These are phyloP conservation scores for Rhinophrynus dorsalis DNA, from an alignment of 2,797 vertebrate genomes.

Conservation along the genomic window DNA sequence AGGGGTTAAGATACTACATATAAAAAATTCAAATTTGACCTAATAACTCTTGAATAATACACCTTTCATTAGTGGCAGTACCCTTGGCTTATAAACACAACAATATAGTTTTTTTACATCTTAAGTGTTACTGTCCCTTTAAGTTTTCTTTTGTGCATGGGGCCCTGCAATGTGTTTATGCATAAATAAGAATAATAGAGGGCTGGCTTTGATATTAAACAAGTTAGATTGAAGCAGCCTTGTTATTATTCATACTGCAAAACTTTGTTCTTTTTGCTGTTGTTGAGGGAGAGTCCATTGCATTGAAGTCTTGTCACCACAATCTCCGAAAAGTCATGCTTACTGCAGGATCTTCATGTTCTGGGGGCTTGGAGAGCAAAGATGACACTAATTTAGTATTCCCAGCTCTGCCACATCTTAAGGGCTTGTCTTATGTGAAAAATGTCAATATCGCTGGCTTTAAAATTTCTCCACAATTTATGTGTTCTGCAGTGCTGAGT, in stretches of 20 bases:
- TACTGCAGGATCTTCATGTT: not conserved
- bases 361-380: not conserved
- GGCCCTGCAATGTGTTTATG: too few relatives aligned
- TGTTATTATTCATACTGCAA: conserved; percentile 4
- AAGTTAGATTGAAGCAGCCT: conserved; percentile 3
- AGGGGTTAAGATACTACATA: too few relatives aligned
- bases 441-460: conserved; percentile 31
- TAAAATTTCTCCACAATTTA: conserved; percentile 17
- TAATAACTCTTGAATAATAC: too few relatives aligned
- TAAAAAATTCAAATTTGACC: too few relatives aligned
- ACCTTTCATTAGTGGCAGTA: too few relatives aligned
- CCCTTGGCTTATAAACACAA: too few relatives aligned
- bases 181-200: conserved; percentile 14
- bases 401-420: conserved; percentile 12
- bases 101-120: too few relatives aligned
- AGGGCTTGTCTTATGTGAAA: conserved; percentile 29
- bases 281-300: not conserved
- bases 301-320: conserved; percentile 1
- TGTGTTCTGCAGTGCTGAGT: not conserved
- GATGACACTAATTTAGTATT: conserved; percentile 34
- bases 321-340: not conserved
- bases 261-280: not conserved
- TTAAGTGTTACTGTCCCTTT: too few relatives aligned
- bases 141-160: too few relatives aligned
- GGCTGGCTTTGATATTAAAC: not conserved